These are phyloP conservation scores for Cathartes aura DNA, from an alignment of 2,113 vertebrate species.

Conservation along the genomic window DNA sequence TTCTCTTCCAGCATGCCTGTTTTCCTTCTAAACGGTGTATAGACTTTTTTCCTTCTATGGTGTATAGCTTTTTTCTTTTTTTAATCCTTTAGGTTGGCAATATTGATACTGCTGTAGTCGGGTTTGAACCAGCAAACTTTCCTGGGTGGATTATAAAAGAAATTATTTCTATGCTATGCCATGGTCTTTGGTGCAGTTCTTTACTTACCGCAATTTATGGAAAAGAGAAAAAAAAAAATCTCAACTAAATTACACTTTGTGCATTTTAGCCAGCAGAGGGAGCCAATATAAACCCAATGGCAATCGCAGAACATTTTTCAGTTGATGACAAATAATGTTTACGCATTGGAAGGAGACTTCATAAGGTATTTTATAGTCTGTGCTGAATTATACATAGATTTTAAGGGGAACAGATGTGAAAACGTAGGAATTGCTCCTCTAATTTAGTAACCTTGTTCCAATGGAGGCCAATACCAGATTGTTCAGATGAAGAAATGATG, in stretches of 20 bases:
- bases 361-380: neutral
- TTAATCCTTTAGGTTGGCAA: neutral
- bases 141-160: neutral
- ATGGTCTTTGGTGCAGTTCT: neutral
- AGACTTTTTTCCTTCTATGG: neutral
- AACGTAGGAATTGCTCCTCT: neutral
- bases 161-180: neutral
- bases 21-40: neutral
- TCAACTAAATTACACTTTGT: neutral
- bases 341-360: neutral
- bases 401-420: constrained; percentile 14
- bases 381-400: constrained; percentile 19
- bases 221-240: neutral
- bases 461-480: neutral
- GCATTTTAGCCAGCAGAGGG: constrained; percentile 41
- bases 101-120: neutral
- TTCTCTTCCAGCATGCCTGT: neutral
- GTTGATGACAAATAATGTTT: neutral
- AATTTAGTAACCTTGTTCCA: neutral
- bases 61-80: neutral
- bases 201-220: neutral
- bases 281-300: constrained; percentile 37
- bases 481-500: neutral
- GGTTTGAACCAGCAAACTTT: neutral
- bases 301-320: neutral